Evolutionary conservation across 2,113 vertebrate genomes (phyloP).

Genomic region (zebrafish (Danio rerio)): DNA sequence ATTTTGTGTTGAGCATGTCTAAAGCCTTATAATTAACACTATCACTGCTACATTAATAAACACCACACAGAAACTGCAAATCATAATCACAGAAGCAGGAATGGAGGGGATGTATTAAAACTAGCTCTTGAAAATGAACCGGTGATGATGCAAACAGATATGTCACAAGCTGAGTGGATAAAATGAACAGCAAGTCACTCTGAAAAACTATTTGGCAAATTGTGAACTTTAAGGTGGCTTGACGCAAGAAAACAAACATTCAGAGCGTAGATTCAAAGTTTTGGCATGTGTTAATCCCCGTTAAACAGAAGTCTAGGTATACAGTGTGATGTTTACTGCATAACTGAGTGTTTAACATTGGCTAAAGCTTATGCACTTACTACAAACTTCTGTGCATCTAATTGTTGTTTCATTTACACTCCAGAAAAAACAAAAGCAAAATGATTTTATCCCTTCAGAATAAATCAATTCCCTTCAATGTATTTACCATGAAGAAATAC

Average conservation of each 20-base stretch:
- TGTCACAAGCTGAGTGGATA: not conserved
- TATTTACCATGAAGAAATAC: slow-evolving; percentile 43
- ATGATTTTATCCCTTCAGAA: slow-evolving; percentile 45
- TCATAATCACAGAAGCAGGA: slow-evolving; percentile 9
- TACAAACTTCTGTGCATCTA: slow-evolving; percentile 4
- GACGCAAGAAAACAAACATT: not conserved
- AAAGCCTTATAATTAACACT: not conserved
- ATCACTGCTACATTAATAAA: slow-evolving; percentile 23
- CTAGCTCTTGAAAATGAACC: slow-evolving; percentile 2
- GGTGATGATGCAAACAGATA: not conserved
- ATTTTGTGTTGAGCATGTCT: not conserved
- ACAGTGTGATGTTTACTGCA: not conserved
- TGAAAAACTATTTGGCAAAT: not conserved
- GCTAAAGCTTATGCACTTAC: not conserved
- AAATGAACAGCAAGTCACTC: not conserved
- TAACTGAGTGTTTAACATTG: slow-evolving; percentile 30
- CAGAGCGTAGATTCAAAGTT: not conserved
- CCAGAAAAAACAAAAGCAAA: slow-evolving; percentile 26
- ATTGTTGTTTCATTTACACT: not conserved
- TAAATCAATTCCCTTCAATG: slow-evolving; percentile 53
- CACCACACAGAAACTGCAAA: not conserved
- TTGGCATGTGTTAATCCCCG: slow-evolving; percentile 4
- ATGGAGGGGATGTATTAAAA: slow-evolving; percentile 9
- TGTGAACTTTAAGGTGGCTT: not conserved
- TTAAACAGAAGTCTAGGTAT: not conserved